Percentiles rank a stretch among this genome's conserved stretches.
These are phyloP conservation scores for Amphimedon queenslandica DNA, from an alignment of 37 sponge, comb jelly and placozoan genomes.

Conservation along the genomic window DNA sequence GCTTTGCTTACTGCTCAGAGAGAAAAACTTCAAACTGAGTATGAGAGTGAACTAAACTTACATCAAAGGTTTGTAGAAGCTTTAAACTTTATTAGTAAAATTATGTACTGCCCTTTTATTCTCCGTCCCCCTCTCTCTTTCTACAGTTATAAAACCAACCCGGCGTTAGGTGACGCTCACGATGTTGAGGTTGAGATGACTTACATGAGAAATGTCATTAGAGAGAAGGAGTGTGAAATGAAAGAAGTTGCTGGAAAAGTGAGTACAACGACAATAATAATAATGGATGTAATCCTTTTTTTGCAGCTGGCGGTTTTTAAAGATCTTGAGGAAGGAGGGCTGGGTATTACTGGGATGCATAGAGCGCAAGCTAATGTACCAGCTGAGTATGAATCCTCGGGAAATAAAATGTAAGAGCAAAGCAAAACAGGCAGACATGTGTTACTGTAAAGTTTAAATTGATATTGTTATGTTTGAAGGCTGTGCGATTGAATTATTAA, in stretches of 20 bases:
- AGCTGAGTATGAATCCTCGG: too few species aligned
- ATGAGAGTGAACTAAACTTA: conserved; percentile 3
- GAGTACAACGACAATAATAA: neutral
- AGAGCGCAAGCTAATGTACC: neutral
- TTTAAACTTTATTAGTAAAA: neutral
- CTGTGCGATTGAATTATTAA: too few species aligned
- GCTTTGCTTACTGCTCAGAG: neutral
- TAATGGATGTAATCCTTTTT: neutral
- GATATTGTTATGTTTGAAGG: too few species aligned
- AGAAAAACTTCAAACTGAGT: neutral
- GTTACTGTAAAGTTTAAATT: too few species aligned
- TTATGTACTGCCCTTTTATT: neutral
- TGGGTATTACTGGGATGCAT: neutral
- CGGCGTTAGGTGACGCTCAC: conserved; percentile 47
- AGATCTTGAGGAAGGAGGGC: neutral
- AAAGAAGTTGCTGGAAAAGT: conserved; percentile 48
- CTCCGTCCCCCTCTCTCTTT: neutral
- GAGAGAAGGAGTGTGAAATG: conserved; percentile 42
- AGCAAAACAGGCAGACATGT: too few species aligned
- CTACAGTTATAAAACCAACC: conserved; percentile 48
- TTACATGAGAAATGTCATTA: conserved; percentile 47
- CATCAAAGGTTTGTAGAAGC: conserved; percentile 2
- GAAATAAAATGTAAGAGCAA: too few species aligned
- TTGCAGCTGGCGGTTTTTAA: neutral
- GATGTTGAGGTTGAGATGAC: conserved; percentile 43